phyloP scores from a whole-genome alignment of 2,888 invertebrate genomes.

The Lypha dubia region DNA sequence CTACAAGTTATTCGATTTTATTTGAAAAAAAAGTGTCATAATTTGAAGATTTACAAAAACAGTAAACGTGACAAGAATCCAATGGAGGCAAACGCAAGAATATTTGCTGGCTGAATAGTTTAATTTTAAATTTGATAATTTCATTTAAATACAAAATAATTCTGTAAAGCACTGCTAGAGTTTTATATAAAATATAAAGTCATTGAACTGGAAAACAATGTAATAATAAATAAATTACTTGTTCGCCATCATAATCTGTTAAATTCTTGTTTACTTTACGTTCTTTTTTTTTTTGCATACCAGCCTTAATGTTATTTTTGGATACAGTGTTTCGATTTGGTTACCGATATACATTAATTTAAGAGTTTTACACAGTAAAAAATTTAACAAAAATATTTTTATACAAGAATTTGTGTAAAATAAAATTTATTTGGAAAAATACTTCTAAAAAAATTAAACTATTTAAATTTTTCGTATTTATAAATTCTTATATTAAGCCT shows the following conservation, averaged over 20 bases:
- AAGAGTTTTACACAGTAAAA: too few relatives aligned
- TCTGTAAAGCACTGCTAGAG: background rate
- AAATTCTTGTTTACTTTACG: slow-evolving; percentile 22
- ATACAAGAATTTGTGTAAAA: too few relatives aligned
- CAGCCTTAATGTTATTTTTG: slow-evolving; percentile 19
- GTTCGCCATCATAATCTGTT: slow-evolving; percentile 49
- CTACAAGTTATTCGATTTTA: background rate
- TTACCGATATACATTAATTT: too few relatives aligned
- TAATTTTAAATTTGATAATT: slow-evolving; percentile 48
- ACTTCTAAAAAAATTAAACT: too few relatives aligned
- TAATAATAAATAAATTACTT: slow-evolving; percentile 56
- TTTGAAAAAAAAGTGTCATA: background rate
- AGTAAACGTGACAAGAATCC: slow-evolving; percentile 55
- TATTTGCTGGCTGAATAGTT: slow-evolving; percentile 3
- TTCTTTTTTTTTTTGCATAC: slow-evolving; percentile 3
- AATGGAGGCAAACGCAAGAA: background rate
- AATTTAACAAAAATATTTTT: too few relatives aligned
- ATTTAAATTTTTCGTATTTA: too few relatives aligned
- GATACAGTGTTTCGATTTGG: slow-evolving; percentile 34
- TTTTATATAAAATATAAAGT: slow-evolving; percentile 24
- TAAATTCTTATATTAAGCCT: too few relatives aligned
- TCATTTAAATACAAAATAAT: background rate
- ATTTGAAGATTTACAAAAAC: slow-evolving; percentile 20
- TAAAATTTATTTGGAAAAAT: too few relatives aligned
- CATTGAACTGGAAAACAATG: slow-evolving; percentile 57